phyloP scores from a whole-genome alignment of 2,797 vertebrate genomes.

The Neosilurus mollespiculum region DNA sequence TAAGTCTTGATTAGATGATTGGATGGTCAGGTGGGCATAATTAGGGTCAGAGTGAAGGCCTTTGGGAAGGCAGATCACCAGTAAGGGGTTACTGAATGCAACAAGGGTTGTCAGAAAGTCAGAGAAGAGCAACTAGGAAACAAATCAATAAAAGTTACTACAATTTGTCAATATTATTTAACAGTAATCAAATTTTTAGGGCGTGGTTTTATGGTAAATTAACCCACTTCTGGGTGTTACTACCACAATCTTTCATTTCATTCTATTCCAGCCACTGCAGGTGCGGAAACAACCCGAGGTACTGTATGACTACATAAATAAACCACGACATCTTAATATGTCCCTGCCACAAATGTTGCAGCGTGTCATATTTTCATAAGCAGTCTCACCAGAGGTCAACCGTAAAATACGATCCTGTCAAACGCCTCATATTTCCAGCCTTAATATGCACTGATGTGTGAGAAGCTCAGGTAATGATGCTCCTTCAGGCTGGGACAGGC shows the following conservation, averaged over 20 bases:
- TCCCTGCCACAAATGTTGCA: not conserved
- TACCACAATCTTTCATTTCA: too few species aligned
- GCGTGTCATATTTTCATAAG: conserved; percentile 22
- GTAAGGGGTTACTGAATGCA: not conserved
- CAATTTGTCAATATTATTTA: not conserved
- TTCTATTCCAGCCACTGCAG: not conserved
- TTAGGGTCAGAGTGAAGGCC: too few species aligned
- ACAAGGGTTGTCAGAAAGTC: not conserved
- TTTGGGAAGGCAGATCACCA: too few species aligned
- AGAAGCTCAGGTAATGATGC: conserved; percentile 1
- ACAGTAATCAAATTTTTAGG: not conserved
- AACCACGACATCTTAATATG: conserved; percentile 24
- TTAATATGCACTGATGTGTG: conserved; percentile 8
- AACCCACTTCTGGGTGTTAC: not conserved
- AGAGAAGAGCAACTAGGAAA: not conserved
- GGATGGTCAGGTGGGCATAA: too few species aligned
- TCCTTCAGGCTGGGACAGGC: not conserved
- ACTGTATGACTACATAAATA: conserved; percentile 6
- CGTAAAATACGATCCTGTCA: conserved; percentile 5
- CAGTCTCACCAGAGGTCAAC: not conserved
- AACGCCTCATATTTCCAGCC: not conserved
- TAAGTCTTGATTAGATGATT: too few species aligned
- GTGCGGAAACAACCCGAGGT: not conserved
- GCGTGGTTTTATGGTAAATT: not conserved
- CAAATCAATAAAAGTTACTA: not conserved